Conservation (phyloP, 2,113 vertebrate genomes). For the Leptobrachium ailaonicum region DNA sequence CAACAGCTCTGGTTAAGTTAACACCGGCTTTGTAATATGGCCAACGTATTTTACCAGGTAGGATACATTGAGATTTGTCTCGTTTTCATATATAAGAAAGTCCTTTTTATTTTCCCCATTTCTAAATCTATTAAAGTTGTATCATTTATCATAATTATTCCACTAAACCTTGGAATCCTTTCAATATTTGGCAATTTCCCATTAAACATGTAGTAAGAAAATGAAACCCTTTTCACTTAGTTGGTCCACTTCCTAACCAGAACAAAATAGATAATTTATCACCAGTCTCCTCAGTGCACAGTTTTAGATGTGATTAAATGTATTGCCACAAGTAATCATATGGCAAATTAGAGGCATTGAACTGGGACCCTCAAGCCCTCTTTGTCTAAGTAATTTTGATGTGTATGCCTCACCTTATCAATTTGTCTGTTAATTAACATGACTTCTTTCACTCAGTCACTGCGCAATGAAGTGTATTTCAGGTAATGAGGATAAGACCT, state of each 20-base stretch:
- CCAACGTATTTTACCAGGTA: too few relatives aligned
- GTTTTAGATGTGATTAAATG: conserved; percentile 12
- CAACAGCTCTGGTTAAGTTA: too few relatives aligned
- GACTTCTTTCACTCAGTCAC: conserved; percentile 1
- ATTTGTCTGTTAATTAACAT: conserved; percentile 34
- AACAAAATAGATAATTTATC: neutral
- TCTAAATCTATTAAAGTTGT: too few relatives aligned
- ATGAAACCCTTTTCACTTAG: too few relatives aligned
- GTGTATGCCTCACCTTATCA: conserved; percentile 23
- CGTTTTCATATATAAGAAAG: too few relatives aligned
- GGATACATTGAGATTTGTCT: too few relatives aligned
- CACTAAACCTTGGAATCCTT: too few relatives aligned
- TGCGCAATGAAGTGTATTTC: conserved; percentile 26
- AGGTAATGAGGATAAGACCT: conserved; percentile 24
- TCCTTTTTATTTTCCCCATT: too few relatives aligned
- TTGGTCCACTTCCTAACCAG: neutral
- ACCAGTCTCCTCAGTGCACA: neutral
- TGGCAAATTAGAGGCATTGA: conserved; percentile 29
- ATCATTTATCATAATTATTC: too few relatives aligned
- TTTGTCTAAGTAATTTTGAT: conserved; percentile 14
- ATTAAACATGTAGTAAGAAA: too few relatives aligned
- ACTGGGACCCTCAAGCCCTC: conserved; percentile 5
- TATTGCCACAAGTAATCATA: conserved; percentile 15
- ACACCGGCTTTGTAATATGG: too few relatives aligned
- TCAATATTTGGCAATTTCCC: too few relatives aligned